Conservation (phyloP, 2,888 invertebrate species). For the Sarcophaga caerulescens region DNA sequence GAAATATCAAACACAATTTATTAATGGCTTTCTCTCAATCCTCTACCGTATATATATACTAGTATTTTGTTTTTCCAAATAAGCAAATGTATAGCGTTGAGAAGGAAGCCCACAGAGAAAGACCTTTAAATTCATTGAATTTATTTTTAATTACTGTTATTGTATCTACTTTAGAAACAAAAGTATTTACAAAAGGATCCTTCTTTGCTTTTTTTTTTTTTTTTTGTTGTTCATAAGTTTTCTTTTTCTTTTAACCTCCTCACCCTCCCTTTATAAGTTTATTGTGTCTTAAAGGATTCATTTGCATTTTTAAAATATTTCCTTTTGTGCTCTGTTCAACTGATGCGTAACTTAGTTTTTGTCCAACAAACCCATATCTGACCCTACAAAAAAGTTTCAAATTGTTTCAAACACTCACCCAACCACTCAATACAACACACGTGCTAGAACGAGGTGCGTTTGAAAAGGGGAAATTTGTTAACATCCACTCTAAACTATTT, state of each 20-base stretch:
- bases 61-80: not conserved
- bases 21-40: too few species aligned
- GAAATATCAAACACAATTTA: too few species aligned
- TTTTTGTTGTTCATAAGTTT: not conserved
- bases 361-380: too few species aligned
- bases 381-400: too few species aligned
- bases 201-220: not conserved
- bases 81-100: not conserved
- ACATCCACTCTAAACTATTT: too few species aligned
- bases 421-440: too few species aligned
- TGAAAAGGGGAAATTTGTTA: too few species aligned
- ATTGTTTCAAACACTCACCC: too few species aligned
- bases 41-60: too few species aligned
- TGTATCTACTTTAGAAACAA: not conserved
- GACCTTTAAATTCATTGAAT: conserved; percentile 1
- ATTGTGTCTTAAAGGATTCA: not conserved
- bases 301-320: conserved; percentile 4
- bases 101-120: not conserved
- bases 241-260: not conserved
- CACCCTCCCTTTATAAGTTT: not conserved
- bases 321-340: too few species aligned
- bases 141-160: conserved; percentile 10
- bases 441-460: too few species aligned
- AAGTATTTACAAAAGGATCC: not conserved
- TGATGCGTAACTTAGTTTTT: too few species aligned